Evolutionary conservation across 2,113 vertebrate species (phyloP).

Genomic region (Accipiter cooperii): DNA sequence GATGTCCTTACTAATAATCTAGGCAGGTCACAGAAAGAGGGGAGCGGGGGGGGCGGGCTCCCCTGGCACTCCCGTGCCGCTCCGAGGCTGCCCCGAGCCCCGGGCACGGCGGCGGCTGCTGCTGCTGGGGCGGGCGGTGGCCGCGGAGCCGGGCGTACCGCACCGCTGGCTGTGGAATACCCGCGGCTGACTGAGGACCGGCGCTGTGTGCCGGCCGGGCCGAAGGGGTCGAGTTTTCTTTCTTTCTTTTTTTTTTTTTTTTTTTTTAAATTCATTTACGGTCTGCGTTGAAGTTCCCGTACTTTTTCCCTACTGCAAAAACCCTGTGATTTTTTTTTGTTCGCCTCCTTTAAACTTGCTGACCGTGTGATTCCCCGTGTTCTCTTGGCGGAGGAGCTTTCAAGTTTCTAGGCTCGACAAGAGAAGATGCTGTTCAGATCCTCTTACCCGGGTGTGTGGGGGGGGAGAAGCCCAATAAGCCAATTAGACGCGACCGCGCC

Average conservation of each 20-base stretch:
- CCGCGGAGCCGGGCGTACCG: background rate
- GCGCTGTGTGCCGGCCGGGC: too few relatives aligned
- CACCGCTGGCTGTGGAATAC: background rate
- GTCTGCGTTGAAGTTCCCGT: background rate
- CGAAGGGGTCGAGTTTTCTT: background rate
- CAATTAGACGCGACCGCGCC: constrained; percentile 15
- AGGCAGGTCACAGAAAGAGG: constrained; percentile 69
- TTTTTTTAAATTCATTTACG: background rate
- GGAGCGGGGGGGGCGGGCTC: background rate
- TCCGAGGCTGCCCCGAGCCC: background rate
- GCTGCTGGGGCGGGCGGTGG: background rate
- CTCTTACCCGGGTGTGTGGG: background rate
- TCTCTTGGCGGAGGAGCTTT: background rate
- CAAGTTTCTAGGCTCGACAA: background rate
- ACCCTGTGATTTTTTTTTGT: background rate
- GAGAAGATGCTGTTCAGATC: background rate
- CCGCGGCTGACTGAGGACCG: background rate
- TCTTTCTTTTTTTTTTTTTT: too few relatives aligned
- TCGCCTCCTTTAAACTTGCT: background rate
- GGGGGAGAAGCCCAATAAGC: background rate
- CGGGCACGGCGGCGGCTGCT: background rate
- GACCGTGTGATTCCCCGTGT: background rate
- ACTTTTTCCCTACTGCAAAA: background rate
- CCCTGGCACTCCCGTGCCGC: background rate
- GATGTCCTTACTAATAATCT: constrained; percentile 73